Evolutionary conservation across 2,113 vertebrate genomes (phyloP).

Genomic region (Propithecus coquereli): DNA sequence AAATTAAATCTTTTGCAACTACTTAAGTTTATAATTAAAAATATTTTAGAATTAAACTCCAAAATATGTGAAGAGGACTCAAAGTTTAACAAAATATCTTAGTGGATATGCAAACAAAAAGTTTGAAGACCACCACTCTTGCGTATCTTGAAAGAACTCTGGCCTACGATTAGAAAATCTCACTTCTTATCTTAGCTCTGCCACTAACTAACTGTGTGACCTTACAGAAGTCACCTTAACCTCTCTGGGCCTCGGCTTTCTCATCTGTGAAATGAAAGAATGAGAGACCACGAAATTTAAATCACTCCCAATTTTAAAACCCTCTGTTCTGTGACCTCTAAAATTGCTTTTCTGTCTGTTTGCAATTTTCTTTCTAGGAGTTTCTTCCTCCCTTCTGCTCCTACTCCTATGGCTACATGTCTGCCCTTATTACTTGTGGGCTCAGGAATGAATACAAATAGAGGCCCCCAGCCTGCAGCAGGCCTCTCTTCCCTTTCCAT

Average conservation of each 20-base stretch:
- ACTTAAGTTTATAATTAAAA: slow-evolving; percentile 29
- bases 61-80: neutral
- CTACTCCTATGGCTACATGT: neutral
- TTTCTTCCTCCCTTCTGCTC: neutral
- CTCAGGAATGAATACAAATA: slow-evolving; percentile 6
- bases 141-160: neutral
- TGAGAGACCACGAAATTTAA: slow-evolving; percentile 34
- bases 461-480: neutral
- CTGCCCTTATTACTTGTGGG: neutral
- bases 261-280: slow-evolving; percentile 56
- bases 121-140: neutral
- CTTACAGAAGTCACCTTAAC: slow-evolving; percentile 19
- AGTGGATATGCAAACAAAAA: neutral
- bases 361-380: neutral
- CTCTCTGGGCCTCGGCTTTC: neutral
- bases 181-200: neutral
- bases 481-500: neutral
- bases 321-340: slow-evolving; percentile 15
- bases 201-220: slow-evolving; percentile 34
- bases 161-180: neutral
- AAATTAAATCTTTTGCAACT: slow-evolving; percentile 38
- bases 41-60: slow-evolving; percentile 15
- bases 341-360: slow-evolving; percentile 38
- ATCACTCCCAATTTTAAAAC: slow-evolving; percentile 2
- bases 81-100: slow-evolving; percentile 28